A percentile compares a stretch with the other conserved stretches of the same genome.
Evolutionary conservation across 2,113 vertebrate species (phyloP).

Genomic region (Anthoscopus minutus): DNA sequence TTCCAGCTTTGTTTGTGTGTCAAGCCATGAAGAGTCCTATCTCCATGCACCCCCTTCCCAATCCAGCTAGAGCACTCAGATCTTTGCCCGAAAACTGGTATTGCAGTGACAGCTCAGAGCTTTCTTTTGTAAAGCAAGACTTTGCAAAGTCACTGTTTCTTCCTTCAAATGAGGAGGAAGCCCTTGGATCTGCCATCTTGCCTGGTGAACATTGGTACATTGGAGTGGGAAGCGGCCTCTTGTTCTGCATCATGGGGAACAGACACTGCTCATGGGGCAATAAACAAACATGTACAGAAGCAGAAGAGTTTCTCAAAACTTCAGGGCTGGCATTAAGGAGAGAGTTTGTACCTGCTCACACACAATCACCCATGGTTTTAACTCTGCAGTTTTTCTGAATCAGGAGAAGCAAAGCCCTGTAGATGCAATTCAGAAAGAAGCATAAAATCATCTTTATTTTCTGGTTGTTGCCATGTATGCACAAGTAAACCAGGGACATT

Average conservation of each 20-base stretch:
- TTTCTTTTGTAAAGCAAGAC: neutral
- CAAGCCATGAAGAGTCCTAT: no score
- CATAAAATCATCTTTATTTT: neutral
- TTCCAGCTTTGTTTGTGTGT: neutral
- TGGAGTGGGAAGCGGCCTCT: neutral
- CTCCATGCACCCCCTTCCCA: neutral
- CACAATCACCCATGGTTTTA: neutral
- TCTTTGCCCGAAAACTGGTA: fast-evolving
- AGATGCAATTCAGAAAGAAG: neutral
- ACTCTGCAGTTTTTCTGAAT: neutral
- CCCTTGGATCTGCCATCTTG: neutral
- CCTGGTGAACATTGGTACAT: neutral
- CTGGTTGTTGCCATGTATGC: neutral
- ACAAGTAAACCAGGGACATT: neutral
- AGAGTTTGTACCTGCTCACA: neutral
- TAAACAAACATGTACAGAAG: neutral
- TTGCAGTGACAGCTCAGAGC: neutral
- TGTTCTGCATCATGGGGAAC: neutral
- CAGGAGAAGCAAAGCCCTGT: neutral
- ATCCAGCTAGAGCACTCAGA: fast-evolving
- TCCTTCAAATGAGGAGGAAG: neutral
- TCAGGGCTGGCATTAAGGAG: neutral
- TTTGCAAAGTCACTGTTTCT: neutral
- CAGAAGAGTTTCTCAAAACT: neutral
- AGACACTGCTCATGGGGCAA: neutral